Percentiles rank a stretch among this genome's conserved stretches.
phyloP scores from a whole-genome alignment of 2,888 invertebrate genomes.

The Monopis laevigella region DNA sequence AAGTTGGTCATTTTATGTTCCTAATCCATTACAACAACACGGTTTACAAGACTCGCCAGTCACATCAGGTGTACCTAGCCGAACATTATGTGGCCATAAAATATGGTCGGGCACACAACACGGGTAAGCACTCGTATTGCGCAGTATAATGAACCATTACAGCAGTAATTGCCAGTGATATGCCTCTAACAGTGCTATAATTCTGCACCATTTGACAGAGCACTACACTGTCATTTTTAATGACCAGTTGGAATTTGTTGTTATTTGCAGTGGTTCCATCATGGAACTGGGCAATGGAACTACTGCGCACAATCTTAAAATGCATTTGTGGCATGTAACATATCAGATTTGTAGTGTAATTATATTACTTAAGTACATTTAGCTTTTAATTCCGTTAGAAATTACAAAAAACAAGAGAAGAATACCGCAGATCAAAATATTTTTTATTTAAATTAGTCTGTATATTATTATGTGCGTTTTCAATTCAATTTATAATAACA shows the following conservation, averaged over 20 bases:
- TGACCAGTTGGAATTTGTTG: neutral
- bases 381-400: too few relatives aligned
- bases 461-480: too few relatives aligned
- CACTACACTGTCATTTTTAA: neutral
- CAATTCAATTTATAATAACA: too few relatives aligned
- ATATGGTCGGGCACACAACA: conserved; percentile 23
- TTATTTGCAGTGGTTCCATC: too few relatives aligned
- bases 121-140: conserved; percentile 35
- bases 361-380: too few relatives aligned
- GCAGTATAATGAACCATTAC: conserved; percentile 47
- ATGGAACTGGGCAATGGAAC: too few relatives aligned
- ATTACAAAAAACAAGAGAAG: too few relatives aligned
- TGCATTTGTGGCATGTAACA: too few relatives aligned
- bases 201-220: conserved; percentile 22
- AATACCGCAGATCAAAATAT: too few relatives aligned
- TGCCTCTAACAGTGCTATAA: conserved; percentile 29
- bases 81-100: conserved; percentile 20
- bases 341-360: too few relatives aligned
- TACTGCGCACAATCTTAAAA: too few relatives aligned
- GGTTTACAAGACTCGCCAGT: neutral
- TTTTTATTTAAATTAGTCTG: too few relatives aligned
- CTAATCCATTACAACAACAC: conserved; percentile 3
- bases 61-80: conserved; percentile 3
- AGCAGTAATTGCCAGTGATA: conserved; percentile 35
- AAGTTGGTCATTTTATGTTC: neutral